Evolutionary conservation across 2,797 vertebrate genomes (phyloP).

Genomic region (Australoheros facetus): DNA sequence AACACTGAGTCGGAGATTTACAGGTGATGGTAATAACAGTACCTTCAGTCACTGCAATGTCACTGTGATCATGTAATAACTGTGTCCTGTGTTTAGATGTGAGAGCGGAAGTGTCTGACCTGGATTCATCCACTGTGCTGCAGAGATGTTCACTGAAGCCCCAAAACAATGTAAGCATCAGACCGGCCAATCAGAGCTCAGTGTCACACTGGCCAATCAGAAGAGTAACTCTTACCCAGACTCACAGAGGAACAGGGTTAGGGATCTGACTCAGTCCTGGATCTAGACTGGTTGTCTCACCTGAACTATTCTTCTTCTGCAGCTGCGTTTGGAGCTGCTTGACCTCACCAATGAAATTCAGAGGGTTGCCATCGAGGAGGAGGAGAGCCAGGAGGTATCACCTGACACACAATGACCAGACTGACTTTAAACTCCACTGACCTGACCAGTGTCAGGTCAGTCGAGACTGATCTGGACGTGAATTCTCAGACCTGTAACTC

Average conservation of each 20-base stretch:
- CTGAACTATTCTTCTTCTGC: slow-evolving; percentile 20
- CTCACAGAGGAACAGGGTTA: neutral
- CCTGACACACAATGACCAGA: neutral
- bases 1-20: slow-evolving; percentile 67
- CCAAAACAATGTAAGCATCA: slow-evolving; percentile 82
- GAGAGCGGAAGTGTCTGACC: slow-evolving; percentile 86
- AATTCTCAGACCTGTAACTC: no score
- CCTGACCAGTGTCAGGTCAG: no score
- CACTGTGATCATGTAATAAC: slow-evolving; percentile 16
- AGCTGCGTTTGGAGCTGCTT: slow-evolving; percentile 68
- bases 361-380: slow-evolving; percentile 60
- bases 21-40: slow-evolving; percentile 74
- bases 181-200: neutral
- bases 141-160: slow-evolving; percentile 87
- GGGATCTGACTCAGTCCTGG: neutral
- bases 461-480: neutral
- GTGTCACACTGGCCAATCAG: neutral
- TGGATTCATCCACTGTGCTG: slow-evolving; percentile 86
- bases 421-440: neutral
- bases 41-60: neutral
- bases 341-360: slow-evolving; percentile 66
- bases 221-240: neutral
- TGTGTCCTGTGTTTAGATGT: slow-evolving; percentile 61
- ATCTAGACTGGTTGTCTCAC: neutral
- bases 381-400: slow-evolving; percentile 51